Conservation (phyloP, 2,888 invertebrate genomes). For the Acronicta psi region DNA sequence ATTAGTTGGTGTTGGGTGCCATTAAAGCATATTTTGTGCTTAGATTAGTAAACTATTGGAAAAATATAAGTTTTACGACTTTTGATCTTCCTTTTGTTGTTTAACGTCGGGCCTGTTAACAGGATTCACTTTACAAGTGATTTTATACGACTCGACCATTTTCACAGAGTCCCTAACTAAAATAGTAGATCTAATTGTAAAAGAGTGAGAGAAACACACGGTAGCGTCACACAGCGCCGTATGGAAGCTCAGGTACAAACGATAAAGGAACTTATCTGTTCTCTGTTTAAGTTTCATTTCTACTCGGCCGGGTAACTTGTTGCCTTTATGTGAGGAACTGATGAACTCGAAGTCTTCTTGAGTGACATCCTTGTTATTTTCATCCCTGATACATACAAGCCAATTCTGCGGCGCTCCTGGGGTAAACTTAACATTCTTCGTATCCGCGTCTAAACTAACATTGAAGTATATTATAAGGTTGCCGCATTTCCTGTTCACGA, state of each 20-base stretch:
- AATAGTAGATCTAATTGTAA: slow-evolving; percentile 82
- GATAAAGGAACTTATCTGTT: slow-evolving; percentile 82
- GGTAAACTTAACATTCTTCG: slow-evolving; percentile 86
- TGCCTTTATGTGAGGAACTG: slow-evolving; percentile 74
- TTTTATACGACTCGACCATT: slow-evolving; percentile 84
- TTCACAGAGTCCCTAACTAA: slow-evolving; percentile 83
- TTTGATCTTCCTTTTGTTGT: slow-evolving; percentile 26
- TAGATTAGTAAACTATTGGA: neutral
- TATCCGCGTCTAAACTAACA: slow-evolving; percentile 79
- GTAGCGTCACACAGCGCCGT: slow-evolving; percentile 79
- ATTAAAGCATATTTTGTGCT: slow-evolving; percentile 42
- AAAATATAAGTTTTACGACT: slow-evolving; percentile 17
- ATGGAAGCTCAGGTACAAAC: slow-evolving; percentile 82
- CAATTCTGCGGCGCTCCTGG: slow-evolving; percentile 89
- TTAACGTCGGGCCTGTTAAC: slow-evolving; percentile 65
- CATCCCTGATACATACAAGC: slow-evolving; percentile 81
- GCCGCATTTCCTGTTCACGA: slow-evolving; percentile 82
- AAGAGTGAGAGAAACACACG: slow-evolving; percentile 80
- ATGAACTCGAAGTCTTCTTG: slow-evolving; percentile 81
- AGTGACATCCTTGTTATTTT: slow-evolving; percentile 77
- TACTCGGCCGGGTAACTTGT: slow-evolving; percentile 79
- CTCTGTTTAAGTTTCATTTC: slow-evolving; percentile 82
- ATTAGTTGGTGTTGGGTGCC: slow-evolving; percentile 33
- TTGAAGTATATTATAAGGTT: slow-evolving; percentile 83
- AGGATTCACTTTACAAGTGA: slow-evolving; percentile 86